Conservation (phyloP, 2,113 vertebrate genomes). For the Platichthys stellatus region DNA sequence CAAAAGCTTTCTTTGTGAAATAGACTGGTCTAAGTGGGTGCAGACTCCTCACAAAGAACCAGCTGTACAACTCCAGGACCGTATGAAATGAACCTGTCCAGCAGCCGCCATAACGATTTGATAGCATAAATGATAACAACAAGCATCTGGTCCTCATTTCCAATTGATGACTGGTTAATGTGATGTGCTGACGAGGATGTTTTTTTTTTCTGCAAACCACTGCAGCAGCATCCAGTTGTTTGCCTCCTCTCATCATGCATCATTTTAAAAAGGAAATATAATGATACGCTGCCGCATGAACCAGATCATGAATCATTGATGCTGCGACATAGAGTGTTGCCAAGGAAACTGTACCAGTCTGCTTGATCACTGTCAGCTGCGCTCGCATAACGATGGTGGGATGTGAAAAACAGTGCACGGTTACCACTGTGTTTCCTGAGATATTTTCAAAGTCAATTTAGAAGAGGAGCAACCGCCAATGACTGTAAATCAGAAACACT, state of each 20-base stretch:
- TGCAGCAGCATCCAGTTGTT: constrained; percentile 25
- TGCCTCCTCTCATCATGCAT: not conserved
- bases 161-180: too few relatives aligned
- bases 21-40: not conserved
- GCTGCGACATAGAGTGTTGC: constrained; percentile 40
- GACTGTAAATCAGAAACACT: too few relatives aligned
- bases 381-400: not conserved
- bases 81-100: not conserved
- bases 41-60: not conserved
- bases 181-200: constrained; percentile 5
- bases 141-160: too few relatives aligned
- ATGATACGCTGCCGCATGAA: constrained; percentile 15
- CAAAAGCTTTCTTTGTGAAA: not conserved
- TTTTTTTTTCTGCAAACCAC: constrained; percentile 7
- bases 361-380: not conserved
- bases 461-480: too few relatives aligned
- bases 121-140: too few relatives aligned
- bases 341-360: constrained; percentile 45
- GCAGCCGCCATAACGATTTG: not conserved
- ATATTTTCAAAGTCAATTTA: not conserved
- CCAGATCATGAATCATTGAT: constrained; percentile 39
- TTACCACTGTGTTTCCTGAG: not conserved
- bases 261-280: constrained; percentile 20
- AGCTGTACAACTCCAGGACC: too few relatives aligned
- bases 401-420: not conserved